A percentile compares a stretch with the other conserved stretches of the same genome.
These are phyloP conservation scores for Schlechtendalia chinensis DNA, from an alignment of 1,140 invertebrate genomes.

Conservation along the genomic window DNA sequence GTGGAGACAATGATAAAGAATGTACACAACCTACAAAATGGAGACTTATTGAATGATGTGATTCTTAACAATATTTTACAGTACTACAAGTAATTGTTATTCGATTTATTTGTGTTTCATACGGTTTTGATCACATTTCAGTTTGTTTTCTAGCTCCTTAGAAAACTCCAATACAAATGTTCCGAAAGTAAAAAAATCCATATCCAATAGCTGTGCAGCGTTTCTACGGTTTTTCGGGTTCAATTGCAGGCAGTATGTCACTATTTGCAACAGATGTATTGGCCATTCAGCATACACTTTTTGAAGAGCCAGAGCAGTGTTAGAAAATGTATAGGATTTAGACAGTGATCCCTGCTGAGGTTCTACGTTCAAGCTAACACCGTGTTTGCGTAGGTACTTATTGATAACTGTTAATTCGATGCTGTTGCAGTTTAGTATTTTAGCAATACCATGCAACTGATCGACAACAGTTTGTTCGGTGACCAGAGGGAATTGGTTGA, in stretches of 20 bases:
- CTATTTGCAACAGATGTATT: not conserved
- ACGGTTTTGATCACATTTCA: not conserved
- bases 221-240: not conserved
- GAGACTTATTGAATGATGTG: slow-evolving; percentile 44
- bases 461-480: not conserved
- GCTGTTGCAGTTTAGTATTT: not conserved
- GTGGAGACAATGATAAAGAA: slow-evolving; percentile 57
- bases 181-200: not conserved
- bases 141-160: not conserved
- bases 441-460: slow-evolving; percentile 5
- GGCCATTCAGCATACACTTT: not conserved
- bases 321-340: not conserved
- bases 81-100: not conserved
- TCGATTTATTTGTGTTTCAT: not conserved
- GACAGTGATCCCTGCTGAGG: not conserved
- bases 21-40: slow-evolving; percentile 52
- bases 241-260: not conserved
- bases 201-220: not conserved
- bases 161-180: not conserved
- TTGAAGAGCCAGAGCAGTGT: not conserved
- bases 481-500: not conserved
- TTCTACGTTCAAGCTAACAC: not conserved
- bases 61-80: not conserved
- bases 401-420: not conserved
- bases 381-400: not conserved